These are phyloP conservation scores for Tachina grossa DNA, from an alignment of 2,888 invertebrate species.

Conservation along the genomic window DNA sequence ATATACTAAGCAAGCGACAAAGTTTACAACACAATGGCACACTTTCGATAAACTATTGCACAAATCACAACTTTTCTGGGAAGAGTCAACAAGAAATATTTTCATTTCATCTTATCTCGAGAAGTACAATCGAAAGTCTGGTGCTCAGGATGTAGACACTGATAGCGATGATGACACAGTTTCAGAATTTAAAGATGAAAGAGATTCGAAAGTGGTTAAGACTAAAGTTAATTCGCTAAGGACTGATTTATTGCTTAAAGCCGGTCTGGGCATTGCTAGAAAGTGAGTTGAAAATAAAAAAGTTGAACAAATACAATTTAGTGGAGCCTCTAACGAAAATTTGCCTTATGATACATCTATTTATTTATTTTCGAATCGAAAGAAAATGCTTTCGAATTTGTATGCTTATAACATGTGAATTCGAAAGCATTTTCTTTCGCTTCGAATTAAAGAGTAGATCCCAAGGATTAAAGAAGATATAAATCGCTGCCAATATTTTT, in stretches of 20 bases:
- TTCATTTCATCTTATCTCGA: conserved; percentile 32
- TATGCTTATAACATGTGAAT: too few species aligned
- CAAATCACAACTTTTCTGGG: neutral
- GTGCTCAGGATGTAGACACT: conserved; percentile 72
- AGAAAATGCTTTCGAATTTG: too few species aligned
- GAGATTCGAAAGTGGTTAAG: conserved; percentile 87
- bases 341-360: too few species aligned
- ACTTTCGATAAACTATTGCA: neutral
- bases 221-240: conserved; percentile 87
- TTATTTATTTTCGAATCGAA: too few species aligned
- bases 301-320: too few species aligned
- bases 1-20: neutral
- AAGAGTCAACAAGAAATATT: conserved; percentile 24
- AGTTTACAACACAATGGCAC: neutral
- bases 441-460: too few species aligned
- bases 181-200: conserved; percentile 84
- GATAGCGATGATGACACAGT: conserved; percentile 84
- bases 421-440: too few species aligned
- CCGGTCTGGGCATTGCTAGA: conserved; percentile 87
- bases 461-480: too few species aligned
- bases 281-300: conserved; percentile 84
- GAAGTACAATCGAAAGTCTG: conserved; percentile 77
- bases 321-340: too few species aligned
- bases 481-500: too few species aligned
- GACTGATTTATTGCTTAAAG: conserved; percentile 88